Base-by-base conservation (phyloP, 2,797 vertebrate species). In the Phrynocephalus guinanensis region DNA sequence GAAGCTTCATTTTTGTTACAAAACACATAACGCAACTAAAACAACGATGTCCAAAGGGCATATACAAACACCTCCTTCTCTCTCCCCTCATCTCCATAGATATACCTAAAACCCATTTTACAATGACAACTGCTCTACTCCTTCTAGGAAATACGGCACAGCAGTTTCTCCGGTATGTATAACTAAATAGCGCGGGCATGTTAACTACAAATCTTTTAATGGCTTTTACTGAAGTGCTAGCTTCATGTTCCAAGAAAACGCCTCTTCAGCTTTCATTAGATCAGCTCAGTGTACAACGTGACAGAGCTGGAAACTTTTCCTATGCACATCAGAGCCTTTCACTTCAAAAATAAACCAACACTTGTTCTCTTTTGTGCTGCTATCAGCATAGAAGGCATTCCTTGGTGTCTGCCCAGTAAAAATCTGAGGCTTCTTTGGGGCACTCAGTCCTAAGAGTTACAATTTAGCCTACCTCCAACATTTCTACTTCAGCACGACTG, bases 401-500 rank as follows among this genome's bases (percentile, higher is more conserved):
- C 86, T 24, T 85, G 50, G 30, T 28, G 90, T 90, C 91, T 90
- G 84, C 90, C 86, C 86, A 86, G 88, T 92, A 94, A 82, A 91
- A 91, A 89, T 86, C 90, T 95, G 88, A 93, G 87, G 87, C 90
- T 94, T 82, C 71, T 87, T 79, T 86, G 89, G 87, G 89, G 83
- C 88, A 90, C 78, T 92, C 87, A 90, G 79, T 89, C 87, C 87
- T 86, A 90, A 68, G 81, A 0, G 1, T 83, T 90, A 92, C 86
- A 93, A 93, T 83, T 89, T 89, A 44, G 90, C 67, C 86, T 91
- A 89, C 67, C 85, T 91, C 92, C 84, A 70, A 82, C 76, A 22
- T 91, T 92, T 88, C 90, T 72, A 79, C 85, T 92, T 87, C 90
- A 70, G 90, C 38, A 44, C 0, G 84, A 92, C 90, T 88, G 92